Conservation (phyloP, 2,888 invertebrate species). For the Mactromeris polynyma region DNA sequence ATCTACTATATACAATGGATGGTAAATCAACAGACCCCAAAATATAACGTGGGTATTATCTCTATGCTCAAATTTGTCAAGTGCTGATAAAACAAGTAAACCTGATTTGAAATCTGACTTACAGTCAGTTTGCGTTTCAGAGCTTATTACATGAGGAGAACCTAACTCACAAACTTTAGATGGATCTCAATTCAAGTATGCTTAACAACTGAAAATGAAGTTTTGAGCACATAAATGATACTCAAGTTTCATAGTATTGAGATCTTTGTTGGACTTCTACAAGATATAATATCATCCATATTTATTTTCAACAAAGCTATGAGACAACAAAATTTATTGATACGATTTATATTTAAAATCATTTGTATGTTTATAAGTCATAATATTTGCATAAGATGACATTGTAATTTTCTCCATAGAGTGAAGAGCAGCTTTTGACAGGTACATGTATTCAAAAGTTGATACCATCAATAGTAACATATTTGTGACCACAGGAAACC, state of each 20-base stretch:
- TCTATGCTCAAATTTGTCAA: neutral
- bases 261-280: neutral
- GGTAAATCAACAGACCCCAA: neutral
- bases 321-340: neutral
- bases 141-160: no score
- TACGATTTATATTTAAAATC: neutral
- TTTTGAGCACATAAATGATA: neutral
- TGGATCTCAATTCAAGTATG: no score
- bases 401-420: neutral
- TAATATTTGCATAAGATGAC: neutral
- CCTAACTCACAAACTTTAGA: no score
- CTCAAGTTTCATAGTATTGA: neutral
- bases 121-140: no score
- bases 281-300: conserved; percentile 8
- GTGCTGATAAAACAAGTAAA: no score
- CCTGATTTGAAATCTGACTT: no score
- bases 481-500: neutral
- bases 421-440: neutral
- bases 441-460: neutral
- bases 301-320: neutral
- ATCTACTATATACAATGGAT: conserved; percentile 20
- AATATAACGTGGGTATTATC: neutral
- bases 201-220: neutral
- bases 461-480: no score
- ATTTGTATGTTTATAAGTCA: neutral